These are phyloP conservation scores for Drosophila equinoxialis DNA, from an alignment of 1,140 invertebrate genomes.

Conservation along the genomic window DNA sequence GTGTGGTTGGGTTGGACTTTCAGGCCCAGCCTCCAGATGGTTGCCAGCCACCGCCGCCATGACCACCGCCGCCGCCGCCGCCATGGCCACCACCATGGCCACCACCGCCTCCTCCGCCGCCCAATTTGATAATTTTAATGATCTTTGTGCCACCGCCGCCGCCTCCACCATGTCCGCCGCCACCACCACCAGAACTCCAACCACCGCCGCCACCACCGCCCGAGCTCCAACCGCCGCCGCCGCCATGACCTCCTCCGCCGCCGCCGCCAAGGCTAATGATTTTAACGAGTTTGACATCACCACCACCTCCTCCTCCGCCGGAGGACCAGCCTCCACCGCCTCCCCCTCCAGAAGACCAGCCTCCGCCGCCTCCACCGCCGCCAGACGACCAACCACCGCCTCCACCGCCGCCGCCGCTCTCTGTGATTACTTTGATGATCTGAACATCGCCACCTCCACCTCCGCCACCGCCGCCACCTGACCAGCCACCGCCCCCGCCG, in stretches of 20 bases:
- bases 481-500: constrained; percentile 50
- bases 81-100: constrained; percentile 62
- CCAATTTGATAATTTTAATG: constrained; percentile 42
- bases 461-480: constrained; percentile 44
- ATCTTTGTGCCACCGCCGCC: constrained; percentile 54
- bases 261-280: constrained; percentile 34
- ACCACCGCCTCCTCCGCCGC: constrained; percentile 55
- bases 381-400: constrained; percentile 42
- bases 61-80: constrained; percentile 58
- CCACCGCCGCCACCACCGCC: constrained; percentile 35
- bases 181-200: constrained; percentile 36
- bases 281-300: constrained; percentile 20
- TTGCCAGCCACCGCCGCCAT: constrained; percentile 71
- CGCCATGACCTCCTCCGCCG: constrained; percentile 13
- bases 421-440: constrained; percentile 44
- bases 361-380: constrained; percentile 58
- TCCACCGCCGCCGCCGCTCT: constrained; percentile 40
- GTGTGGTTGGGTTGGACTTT: not conserved
- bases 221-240: constrained; percentile 26
- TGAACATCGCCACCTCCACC: constrained; percentile 31
- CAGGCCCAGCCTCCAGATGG: constrained; percentile 77
- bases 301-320: constrained; percentile 51
- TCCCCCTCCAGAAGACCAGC: constrained; percentile 56
- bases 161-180: constrained; percentile 53
- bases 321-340: constrained; percentile 65